Evolutionary conservation across 2,888 invertebrate species (phyloP).

Genomic region (Uloborus plumipes): DNA sequence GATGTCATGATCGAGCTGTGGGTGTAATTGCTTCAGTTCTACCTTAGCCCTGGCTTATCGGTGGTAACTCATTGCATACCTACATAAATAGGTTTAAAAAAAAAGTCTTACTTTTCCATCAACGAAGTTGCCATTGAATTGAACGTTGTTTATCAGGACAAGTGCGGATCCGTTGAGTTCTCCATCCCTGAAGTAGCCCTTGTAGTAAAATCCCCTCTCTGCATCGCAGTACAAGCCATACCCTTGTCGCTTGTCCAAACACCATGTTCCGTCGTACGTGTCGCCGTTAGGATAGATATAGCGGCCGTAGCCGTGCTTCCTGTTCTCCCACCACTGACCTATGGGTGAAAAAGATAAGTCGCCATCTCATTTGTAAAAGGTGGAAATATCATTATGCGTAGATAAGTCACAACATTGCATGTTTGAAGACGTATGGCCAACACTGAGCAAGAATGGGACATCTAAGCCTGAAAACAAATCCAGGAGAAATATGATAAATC

Average conservation of each 20-base stretch:
- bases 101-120: slow-evolving; percentile 22
- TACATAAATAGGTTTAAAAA: too few species aligned
- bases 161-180: slow-evolving; percentile 7
- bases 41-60: too few species aligned
- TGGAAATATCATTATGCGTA: too few species aligned
- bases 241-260: slow-evolving; percentile 31
- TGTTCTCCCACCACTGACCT: slow-evolving; percentile 52
- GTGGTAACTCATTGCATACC: too few species aligned
- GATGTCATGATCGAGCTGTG: too few species aligned
- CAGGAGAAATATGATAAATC: too few species aligned
- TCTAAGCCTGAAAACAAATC: too few species aligned
- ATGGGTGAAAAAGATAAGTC: background rate
- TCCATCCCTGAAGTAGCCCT: slow-evolving; percentile 30
- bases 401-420: too few species aligned
- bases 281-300: slow-evolving; percentile 50
- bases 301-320: slow-evolving; percentile 40
- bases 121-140: slow-evolving; percentile 13
- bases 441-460: too few species aligned
- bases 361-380: too few species aligned
- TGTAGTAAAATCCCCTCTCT: slow-evolving; percentile 3
- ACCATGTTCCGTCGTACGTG: slow-evolving; percentile 42
- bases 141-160: slow-evolving; percentile 26
- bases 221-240: slow-evolving; percentile 27
- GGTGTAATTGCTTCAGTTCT: too few species aligned
- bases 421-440: too few species aligned